Evolutionary conservation across 2,888 invertebrate species (phyloP).

Genomic region (Lasioglossum leucozonium): DNA sequence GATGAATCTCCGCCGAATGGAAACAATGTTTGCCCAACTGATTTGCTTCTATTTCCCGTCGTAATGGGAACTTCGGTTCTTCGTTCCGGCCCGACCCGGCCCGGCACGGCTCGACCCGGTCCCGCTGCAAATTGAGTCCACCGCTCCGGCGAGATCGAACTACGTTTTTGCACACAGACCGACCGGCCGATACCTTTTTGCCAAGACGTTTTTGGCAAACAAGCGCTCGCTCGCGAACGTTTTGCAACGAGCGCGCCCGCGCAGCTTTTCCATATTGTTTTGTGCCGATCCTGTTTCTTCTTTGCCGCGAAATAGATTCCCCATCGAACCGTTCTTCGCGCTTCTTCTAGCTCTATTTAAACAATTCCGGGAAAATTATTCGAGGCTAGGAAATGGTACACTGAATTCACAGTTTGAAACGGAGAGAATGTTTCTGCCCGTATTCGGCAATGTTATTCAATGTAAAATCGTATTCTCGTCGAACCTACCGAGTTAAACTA

Average conservation of each 20-base stretch:
- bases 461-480: background rate
- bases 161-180: conserved; percentile 14
- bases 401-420: background rate
- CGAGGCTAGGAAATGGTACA: background rate
- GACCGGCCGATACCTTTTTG: conserved; percentile 11
- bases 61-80: conserved; percentile 52
- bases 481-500: background rate
- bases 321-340: background rate
- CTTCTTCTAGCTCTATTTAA: background rate
- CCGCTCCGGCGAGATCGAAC: conserved; percentile 7
- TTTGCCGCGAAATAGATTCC: background rate
- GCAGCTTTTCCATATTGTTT: background rate
- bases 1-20: conserved; percentile 56
- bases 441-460: too few species aligned
- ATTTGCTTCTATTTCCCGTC: conserved; percentile 53
- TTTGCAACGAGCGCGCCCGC: background rate
- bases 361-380: too few species aligned
- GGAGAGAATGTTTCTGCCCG: background rate
- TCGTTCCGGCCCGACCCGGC: background rate
- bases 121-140: conserved; percentile 37
- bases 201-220: conserved; percentile 23
- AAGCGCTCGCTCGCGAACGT: too few species aligned
- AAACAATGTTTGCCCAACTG: conserved; percentile 49
- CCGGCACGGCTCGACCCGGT: background rate
- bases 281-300: background rate